Percentiles rank a stretch among this genome's conserved stretches.
phyloP scores from a whole-genome alignment of 2,113 vertebrate species.

The Protobothrops mucrosquamatus region DNA sequence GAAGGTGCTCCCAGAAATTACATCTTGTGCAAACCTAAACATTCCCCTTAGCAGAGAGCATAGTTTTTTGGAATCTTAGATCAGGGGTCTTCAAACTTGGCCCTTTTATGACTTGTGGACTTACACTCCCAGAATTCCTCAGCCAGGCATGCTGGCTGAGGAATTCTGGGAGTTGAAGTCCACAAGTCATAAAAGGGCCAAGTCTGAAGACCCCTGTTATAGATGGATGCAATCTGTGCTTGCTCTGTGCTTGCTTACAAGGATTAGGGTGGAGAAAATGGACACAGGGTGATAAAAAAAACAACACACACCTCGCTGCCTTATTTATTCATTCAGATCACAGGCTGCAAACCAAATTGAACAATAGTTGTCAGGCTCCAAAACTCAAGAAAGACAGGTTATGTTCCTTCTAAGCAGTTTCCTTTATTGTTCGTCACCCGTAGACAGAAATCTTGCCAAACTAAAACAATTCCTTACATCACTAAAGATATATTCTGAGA shows the following conservation, averaged over 20 bases:
- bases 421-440: too few relatives aligned
- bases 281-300: not conserved
- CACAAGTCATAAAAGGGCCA: too few relatives aligned
- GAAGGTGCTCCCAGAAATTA: not conserved
- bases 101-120: too few relatives aligned
- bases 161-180: too few relatives aligned
- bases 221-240: not conserved
- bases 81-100: not conserved
- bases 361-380: not conserved
- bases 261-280: not conserved
- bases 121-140: too few relatives aligned
- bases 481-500: too few relatives aligned
- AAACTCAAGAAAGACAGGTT: not conserved
- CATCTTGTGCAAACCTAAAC: not conserved
- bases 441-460: too few relatives aligned
- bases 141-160: too few relatives aligned
- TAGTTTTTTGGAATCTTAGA: not conserved
- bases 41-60: not conserved
- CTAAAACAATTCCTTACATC: too few relatives aligned
- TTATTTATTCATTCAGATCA: not conserved
- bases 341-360: not conserved
- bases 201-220: not conserved
- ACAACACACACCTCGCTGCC: not conserved
- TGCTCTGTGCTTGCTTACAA: not conserved
- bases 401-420: not conserved